phyloP scores from a whole-genome alignment of 2,113 vertebrate species.

The Vidua chalybeata region DNA sequence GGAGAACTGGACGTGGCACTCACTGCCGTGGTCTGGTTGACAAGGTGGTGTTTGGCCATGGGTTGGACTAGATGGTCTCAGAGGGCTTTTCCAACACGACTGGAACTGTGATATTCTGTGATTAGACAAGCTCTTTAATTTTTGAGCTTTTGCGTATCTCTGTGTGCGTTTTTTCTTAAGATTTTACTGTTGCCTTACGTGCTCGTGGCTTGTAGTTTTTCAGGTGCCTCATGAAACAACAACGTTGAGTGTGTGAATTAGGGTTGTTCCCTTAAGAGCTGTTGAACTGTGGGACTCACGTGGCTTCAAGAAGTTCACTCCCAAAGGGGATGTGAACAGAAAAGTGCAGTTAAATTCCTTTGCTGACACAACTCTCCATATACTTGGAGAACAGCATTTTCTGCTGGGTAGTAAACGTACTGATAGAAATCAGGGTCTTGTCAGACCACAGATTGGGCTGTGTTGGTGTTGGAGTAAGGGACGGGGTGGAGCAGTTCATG shows the following conservation, averaged over 20 bases:
- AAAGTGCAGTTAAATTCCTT: not conserved
- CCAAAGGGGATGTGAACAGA: not conserved
- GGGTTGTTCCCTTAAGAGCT: not conserved
- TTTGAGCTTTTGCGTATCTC: accelerated
- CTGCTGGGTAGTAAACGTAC: not conserved
- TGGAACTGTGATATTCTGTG: not conserved
- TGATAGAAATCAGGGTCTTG: not conserved
- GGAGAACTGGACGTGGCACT: not conserved
- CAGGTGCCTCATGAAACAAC: not conserved
- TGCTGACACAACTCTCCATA: not conserved
- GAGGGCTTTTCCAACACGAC: not conserved
- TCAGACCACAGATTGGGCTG: accelerated
- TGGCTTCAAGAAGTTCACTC: not conserved
- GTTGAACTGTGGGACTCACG: accelerated
- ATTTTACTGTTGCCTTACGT: not conserved
- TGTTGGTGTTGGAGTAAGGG: not conserved
- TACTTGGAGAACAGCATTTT: not conserved
- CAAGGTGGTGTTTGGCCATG: not conserved
- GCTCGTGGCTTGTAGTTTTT: not conserved
- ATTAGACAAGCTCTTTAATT: not conserved
- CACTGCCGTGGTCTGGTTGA: not conserved
- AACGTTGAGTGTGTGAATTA: accelerated
- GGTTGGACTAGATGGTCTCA: not conserved
- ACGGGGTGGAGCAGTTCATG: not conserved
- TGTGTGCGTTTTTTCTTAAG: not conserved